Evolutionary conservation across 2,797 vertebrate genomes (phyloP), one percentile per base, ranked within the genome.

Genomic region (Hippocampus kuda): DNA sequence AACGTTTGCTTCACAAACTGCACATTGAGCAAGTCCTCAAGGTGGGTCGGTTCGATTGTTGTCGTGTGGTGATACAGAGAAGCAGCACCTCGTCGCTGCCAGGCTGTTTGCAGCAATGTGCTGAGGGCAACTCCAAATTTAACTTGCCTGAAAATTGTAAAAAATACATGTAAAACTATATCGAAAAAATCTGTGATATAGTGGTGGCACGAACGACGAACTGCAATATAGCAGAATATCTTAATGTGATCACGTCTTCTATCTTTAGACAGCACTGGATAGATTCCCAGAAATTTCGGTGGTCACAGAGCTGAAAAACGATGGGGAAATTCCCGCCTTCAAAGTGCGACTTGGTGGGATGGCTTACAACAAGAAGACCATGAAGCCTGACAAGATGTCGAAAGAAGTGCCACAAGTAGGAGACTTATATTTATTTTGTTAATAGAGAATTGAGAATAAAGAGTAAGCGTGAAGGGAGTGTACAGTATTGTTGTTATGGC

Each of bases 331-430:
- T 0, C 82, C 93, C 27, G 84, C 93, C 79, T 95, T 94, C 73
- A 98, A 96, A 89, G 94, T 99, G 81, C 94, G 93, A 82, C 93
- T 98, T 86, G 95, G 96, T 72, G 97, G 97, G 57, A 96, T 92
- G 89, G 85, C 93, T 76, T 99, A 99, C 86, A 98, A 97, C 89
- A 96, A 93, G 87, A 99, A 97, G 88, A 98, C 94, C 46, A 90
- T 99, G 91, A 94, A 95, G 84, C 92, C 94, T 79, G 90, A 93
- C 59, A 98, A 96, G 89, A 90, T 92, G 77, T 88, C 90, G 27
- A 87, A 88, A 88, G 96, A 95, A 87, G 88, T 93, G 86, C 89
- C 92, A 80, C 92, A 95, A 92, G 97, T 98, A 80, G 84, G 90
- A 61, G 5, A 38, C 26, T 60, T 60, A 16, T 0, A 4, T 34